A percentile compares a stretch with the other conserved stretches of the same genome.
Evolutionary conservation across 2,113 vertebrate species (phyloP).

Genomic region (Macquaria australasica): DNA sequence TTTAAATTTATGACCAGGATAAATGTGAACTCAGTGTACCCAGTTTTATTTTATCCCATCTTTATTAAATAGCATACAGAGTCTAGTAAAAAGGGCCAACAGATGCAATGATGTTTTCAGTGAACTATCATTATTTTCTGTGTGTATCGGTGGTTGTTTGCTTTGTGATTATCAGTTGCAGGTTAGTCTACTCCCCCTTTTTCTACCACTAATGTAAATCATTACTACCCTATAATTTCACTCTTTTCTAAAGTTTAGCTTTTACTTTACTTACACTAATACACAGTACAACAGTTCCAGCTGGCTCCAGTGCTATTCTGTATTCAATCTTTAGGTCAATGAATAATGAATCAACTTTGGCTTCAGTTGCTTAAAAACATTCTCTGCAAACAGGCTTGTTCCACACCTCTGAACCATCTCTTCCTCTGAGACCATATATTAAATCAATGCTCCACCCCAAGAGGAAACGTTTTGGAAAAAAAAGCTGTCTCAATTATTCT

Average conservation of each 20-base stretch:
- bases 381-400: constrained; percentile 10
- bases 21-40: background rate
- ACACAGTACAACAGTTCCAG: background rate
- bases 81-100: background rate
- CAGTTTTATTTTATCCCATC: background rate
- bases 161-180: background rate
- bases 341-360: constrained; percentile 72
- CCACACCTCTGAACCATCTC: constrained; percentile 7
- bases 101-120: background rate
- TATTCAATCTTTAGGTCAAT: constrained; percentile 69
- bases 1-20: background rate
- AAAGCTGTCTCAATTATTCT: background rate
- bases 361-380: constrained; percentile 60
- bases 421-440: background rate
- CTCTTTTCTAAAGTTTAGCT: background rate
- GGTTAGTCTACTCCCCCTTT: background rate
- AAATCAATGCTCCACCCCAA: background rate
- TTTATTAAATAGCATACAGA: background rate
- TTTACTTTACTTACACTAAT: constrained; percentile 1
- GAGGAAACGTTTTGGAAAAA: background rate
- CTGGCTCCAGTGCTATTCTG: constrained; percentile 34
- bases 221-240: background rate
- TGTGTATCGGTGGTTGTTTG: background rate
- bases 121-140: background rate
- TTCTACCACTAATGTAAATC: background rate